Evolutionary conservation across 2,888 invertebrate species (phyloP).

Genomic region (Terebella lapidaria): DNA sequence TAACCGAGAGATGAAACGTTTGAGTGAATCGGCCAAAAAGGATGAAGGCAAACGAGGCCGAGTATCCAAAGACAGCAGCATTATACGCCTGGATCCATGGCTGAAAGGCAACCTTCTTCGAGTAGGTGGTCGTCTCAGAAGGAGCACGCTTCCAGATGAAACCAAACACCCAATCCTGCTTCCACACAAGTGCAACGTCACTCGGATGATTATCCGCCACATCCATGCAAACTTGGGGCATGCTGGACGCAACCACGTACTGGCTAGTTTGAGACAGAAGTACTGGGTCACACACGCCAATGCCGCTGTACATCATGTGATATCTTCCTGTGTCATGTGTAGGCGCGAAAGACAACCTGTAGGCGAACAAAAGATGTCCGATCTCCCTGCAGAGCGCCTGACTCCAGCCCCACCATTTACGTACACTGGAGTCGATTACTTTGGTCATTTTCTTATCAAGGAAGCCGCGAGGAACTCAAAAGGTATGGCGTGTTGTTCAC

Average conservation of each 20-base stretch:
- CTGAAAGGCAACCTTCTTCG: background rate
- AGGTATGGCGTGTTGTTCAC: conserved; percentile 37
- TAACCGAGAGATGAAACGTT: background rate
- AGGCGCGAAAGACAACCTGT: conserved; percentile 20
- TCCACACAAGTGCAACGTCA: conserved; percentile 5
- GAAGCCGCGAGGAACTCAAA: conserved; percentile 32
- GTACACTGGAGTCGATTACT: conserved; percentile 39
- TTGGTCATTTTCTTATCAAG: conserved; percentile 36
- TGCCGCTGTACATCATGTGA: background rate
- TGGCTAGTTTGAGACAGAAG: background rate
- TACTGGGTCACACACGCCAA: background rate
- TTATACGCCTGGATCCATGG: background rate
- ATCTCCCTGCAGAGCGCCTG: conserved; percentile 40
- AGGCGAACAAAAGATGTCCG: conserved; percentile 38
- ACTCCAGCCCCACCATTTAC: conserved; percentile 28
- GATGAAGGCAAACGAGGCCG: background rate
- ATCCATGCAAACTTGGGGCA: background rate
- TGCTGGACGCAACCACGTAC: background rate
- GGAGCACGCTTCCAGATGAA: background rate
- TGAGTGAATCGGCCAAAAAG: background rate
- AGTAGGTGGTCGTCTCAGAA: conserved; percentile 3
- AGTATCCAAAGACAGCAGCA: background rate
- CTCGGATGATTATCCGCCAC: conserved; percentile 9
- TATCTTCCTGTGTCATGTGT: conserved; percentile 35
- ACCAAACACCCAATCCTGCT: conserved; percentile 3